Evolutionary conservation across 2,888 invertebrate genomes (phyloP).

Genomic region (Acanthosepion lycidas): DNA sequence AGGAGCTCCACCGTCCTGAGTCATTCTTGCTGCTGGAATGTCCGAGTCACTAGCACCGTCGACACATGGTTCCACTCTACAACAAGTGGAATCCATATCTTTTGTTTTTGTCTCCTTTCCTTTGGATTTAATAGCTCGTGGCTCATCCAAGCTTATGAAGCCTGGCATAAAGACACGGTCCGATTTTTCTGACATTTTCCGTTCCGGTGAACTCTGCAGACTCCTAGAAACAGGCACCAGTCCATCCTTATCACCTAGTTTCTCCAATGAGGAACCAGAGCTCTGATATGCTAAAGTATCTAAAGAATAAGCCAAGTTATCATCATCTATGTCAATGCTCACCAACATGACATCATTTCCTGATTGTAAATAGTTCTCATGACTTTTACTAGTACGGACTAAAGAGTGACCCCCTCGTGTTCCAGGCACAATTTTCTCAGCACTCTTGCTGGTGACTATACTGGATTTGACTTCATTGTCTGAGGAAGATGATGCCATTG

Average conservation of each 20-base stretch:
- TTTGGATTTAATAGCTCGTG: conserved; percentile 56
- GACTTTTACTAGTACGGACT: conserved; percentile 89
- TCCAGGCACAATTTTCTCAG: conserved; percentile 65
- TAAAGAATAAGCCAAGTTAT: conserved; percentile 92
- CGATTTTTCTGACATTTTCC: conserved; percentile 53
- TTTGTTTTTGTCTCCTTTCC: conserved; percentile 51
- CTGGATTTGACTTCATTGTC: conserved; percentile 49
- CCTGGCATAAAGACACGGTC: conserved; percentile 69
- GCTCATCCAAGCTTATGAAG: conserved; percentile 68
- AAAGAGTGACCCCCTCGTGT: conserved; percentile 78
- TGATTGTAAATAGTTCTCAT: conserved; percentile 90
- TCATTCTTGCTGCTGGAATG: conserved; percentile 41
- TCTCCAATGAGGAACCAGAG: conserved; percentile 55
- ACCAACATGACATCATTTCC: conserved; percentile 86
- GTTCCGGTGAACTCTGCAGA: conserved; percentile 61
- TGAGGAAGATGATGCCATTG: conserved; percentile 39
- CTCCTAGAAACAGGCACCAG: conserved; percentile 56
- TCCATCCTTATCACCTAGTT: conserved; percentile 50
- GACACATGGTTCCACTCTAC: conserved; percentile 49
- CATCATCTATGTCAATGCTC: conserved; percentile 93
- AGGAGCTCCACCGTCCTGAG: conserved; percentile 3
- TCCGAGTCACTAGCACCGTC: conserved; percentile 50
- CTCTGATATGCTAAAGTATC: conserved; percentile 86
- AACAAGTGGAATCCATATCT: conserved; percentile 47
- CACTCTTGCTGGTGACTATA: conserved; percentile 68